Conservation (phyloP, 2,797 vertebrate species). For the Betta splendens region DNA sequence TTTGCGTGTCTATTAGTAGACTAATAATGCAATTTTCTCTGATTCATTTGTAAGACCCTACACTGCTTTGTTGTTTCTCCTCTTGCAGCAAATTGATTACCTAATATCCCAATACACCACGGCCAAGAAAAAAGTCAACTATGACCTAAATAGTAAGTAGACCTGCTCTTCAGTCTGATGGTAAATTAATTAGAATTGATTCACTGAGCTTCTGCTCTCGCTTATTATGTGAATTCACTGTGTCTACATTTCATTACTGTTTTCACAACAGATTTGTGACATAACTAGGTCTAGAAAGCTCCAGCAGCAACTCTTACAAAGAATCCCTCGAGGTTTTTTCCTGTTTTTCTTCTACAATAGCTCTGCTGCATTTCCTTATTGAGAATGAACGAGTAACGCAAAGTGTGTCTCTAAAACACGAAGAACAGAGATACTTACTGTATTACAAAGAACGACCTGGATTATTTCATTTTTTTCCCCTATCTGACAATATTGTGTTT, state of each 20-base stretch:
- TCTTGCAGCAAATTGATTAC: conserved; percentile 92
- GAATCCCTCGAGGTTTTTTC: conserved; percentile 24
- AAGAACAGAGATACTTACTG: neutral
- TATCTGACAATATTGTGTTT: conserved; percentile 30
- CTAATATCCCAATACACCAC: conserved; percentile 87
- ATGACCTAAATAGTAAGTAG: conserved; percentile 93
- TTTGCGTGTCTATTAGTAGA: neutral
- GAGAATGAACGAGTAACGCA: conserved; percentile 19
- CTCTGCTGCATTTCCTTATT: conserved; percentile 20
- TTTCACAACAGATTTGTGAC: conserved; percentile 42
- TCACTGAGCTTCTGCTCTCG: conserved; percentile 18
- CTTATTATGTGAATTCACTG: conserved; percentile 35
- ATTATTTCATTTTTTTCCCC: neutral
- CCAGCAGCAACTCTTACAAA: conserved; percentile 11
- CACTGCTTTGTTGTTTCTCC: conserved; percentile 51
- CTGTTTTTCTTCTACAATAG: conserved; percentile 24
- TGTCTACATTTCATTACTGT: conserved; percentile 35
- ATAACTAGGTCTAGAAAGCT: conserved; percentile 51
- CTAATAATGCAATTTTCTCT: conserved; percentile 19
- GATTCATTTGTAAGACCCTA: conserved; percentile 20
- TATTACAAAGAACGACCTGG: conserved; percentile 3
- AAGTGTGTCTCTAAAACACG: neutral
- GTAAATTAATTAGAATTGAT: conserved; percentile 37
- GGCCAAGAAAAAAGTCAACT: conserved; percentile 88
- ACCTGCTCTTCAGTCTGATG: conserved; percentile 21